Conservation (phyloP, 2,113 vertebrate species). For the Misgurnus anguillicaudatus region DNA sequence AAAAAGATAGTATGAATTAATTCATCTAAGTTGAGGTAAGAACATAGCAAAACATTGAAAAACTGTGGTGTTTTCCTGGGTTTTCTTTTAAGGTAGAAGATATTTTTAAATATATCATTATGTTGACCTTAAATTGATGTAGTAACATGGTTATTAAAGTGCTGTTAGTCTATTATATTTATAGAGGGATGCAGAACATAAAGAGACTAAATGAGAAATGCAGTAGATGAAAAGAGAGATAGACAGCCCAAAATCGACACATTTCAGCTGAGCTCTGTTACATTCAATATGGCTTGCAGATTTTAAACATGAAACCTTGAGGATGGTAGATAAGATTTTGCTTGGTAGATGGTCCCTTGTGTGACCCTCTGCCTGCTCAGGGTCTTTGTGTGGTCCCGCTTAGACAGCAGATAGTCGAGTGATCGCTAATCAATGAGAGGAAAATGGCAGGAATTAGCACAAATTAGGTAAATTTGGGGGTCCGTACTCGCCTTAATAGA, state of each 20-base stretch:
- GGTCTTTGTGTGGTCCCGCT: conserved; percentile 59
- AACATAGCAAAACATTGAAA: too few relatives aligned
- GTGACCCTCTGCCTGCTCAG: conserved; percentile 25
- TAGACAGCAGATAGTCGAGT: conserved; percentile 65
- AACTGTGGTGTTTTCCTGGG: too few relatives aligned
- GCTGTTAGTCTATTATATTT: too few relatives aligned
- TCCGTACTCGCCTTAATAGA: conserved; percentile 64
- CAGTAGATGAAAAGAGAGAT: not conserved
- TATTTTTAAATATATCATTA: too few relatives aligned
- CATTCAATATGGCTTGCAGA: not conserved
- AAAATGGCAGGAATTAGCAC: conserved; percentile 76
- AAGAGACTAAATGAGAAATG: not conserved
- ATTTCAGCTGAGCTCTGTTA: conserved; percentile 16
- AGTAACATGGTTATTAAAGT: too few relatives aligned
- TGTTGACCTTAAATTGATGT: too few relatives aligned
- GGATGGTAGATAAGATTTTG: conserved; percentile 31
- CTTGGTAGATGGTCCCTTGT: conserved; percentile 15
- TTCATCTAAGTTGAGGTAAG: too few relatives aligned
- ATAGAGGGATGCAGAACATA: conserved; percentile 59
- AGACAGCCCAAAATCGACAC: conserved; percentile 13
- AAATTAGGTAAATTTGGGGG: conserved; percentile 73
- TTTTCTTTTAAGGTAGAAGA: too few relatives aligned
- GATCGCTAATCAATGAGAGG: conserved; percentile 76
- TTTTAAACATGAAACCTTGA: conserved; percentile 23
- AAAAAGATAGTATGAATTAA: too few relatives aligned